Evolutionary conservation across 1,140 invertebrate genomes (phyloP).

Genomic region (Hetaerina americana): DNA sequence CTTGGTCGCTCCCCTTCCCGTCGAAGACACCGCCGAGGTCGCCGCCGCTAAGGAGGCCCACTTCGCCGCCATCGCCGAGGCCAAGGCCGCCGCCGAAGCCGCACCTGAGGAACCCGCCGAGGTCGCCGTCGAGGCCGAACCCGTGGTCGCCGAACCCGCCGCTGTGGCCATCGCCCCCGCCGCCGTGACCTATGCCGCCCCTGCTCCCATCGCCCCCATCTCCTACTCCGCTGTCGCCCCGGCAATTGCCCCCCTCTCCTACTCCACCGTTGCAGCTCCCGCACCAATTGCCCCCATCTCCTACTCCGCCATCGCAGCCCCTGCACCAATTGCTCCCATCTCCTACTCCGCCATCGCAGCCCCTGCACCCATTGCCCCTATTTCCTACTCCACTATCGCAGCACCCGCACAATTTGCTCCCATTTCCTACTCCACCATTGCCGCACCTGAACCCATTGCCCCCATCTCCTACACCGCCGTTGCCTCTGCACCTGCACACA

Average conservation of each 20-base stretch:
- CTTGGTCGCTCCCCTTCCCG: background rate
- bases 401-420: slow-evolving; percentile 26
- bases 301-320: slow-evolving; percentile 20
- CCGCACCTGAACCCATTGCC: background rate
- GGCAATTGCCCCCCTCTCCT: slow-evolving; percentile 16
- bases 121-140: slow-evolving; percentile 19
- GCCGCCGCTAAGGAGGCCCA: slow-evolving; percentile 20
- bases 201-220: slow-evolving; percentile 17
- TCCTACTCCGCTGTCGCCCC: slow-evolving; percentile 13
- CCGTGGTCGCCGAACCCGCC: background rate
- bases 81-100: slow-evolving; percentile 14
- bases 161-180: slow-evolving; percentile 8
- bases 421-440: slow-evolving; percentile 25
- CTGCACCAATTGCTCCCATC: slow-evolving; percentile 21
- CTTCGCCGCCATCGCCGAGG: slow-evolving; percentile 17
- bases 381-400: slow-evolving; percentile 27
- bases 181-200: slow-evolving; percentile 1
- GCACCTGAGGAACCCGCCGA: slow-evolving; percentile 17
- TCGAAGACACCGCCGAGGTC: slow-evolving; percentile 21
- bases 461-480: slow-evolving; percentile 22
- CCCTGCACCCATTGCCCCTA: slow-evolving; percentile 19
- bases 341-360: slow-evolving; percentile 11
- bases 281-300: slow-evolving; percentile 11
- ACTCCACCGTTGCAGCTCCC: slow-evolving; percentile 18
- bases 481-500: slow-evolving; percentile 11